These are phyloP conservation scores for Bombus sylvicola DNA, from an alignment of 1,140 invertebrate species.

Conservation along the genomic window DNA sequence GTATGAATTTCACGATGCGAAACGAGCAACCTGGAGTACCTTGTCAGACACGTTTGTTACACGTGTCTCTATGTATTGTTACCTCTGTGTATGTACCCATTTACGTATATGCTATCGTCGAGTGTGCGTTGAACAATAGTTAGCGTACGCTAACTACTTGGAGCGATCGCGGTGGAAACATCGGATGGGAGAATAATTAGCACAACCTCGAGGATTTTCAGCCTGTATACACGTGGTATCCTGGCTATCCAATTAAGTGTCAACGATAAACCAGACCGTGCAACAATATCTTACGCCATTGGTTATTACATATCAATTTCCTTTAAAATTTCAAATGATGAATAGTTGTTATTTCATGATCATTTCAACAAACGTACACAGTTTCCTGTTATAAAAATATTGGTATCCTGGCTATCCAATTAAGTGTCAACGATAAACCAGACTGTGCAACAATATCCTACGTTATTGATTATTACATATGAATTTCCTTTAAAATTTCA, in stretches of 20 bases:
- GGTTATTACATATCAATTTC: neutral
- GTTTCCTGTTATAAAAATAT: too few relatives aligned
- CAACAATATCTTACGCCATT: neutral
- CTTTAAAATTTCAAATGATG: fast-evolving
- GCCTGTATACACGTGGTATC: neutral
- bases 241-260: slow-evolving; percentile 21
- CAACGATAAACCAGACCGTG: neutral
- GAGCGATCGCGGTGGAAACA: slow-evolving; percentile 18
- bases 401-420: neutral
- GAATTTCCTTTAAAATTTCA: neutral
- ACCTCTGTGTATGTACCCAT: neutral
- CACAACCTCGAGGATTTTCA: slow-evolving; percentile 31
- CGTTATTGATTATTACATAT: too few relatives aligned
- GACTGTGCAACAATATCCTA: neutral
- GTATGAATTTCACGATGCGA: slow-evolving; percentile 28
- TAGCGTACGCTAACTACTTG: slow-evolving; percentile 31
- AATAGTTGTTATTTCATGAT: too few relatives aligned
- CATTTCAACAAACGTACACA: too few relatives aligned
- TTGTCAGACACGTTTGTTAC: slow-evolving; percentile 24
- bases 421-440: slow-evolving; percentile 10
- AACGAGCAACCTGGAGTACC: slow-evolving; percentile 20
- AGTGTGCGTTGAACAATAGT: slow-evolving; percentile 24
- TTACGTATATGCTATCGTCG: neutral
- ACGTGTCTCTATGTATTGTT: slow-evolving; percentile 1
- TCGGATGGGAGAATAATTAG: slow-evolving; percentile 41